Percentiles rank a stretch among this genome's conserved stretches.
These are phyloP conservation scores for Psettodes erumei DNA, from an alignment of 2,113 vertebrate genomes.

Conservation along the genomic window DNA sequence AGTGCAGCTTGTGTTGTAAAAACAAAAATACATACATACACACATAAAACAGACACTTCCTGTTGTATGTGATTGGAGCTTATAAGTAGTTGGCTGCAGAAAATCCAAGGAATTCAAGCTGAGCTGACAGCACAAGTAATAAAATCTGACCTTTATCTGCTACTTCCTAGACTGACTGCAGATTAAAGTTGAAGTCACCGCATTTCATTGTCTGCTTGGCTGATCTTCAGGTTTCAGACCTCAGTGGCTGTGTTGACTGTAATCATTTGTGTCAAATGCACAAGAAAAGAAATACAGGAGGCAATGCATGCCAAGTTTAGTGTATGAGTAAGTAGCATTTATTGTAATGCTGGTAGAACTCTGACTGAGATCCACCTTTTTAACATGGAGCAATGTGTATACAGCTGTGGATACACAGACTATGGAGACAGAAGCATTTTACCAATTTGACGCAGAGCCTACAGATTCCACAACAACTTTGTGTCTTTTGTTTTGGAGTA, in stretches of 20 bases:
- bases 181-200: slow-evolving; percentile 10
- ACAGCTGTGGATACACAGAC: no score
- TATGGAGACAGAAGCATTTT: no score
- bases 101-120: background rate
- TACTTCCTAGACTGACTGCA: background rate
- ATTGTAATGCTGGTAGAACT: background rate
- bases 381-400: background rate
- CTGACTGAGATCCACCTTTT: background rate
- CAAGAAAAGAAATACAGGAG: background rate
- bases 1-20: background rate
- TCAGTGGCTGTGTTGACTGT: background rate
- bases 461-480: no score
- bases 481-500: no score
- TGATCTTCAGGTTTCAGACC: slow-evolving; percentile 1
- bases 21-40: no score
- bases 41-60: background rate
- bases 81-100: background rate
- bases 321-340: background rate
- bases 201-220: slow-evolving; percentile 1
- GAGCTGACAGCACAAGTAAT: slow-evolving; percentile 8
- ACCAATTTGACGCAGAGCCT: no score
- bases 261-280: slow-evolving; percentile 8
- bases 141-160: slow-evolving; percentile 12
- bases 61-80: background rate
- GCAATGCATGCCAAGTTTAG: background rate